Base-by-base conservation (phyloP, 2,113 vertebrate genomes). In the Macquaria australasica region DNA sequence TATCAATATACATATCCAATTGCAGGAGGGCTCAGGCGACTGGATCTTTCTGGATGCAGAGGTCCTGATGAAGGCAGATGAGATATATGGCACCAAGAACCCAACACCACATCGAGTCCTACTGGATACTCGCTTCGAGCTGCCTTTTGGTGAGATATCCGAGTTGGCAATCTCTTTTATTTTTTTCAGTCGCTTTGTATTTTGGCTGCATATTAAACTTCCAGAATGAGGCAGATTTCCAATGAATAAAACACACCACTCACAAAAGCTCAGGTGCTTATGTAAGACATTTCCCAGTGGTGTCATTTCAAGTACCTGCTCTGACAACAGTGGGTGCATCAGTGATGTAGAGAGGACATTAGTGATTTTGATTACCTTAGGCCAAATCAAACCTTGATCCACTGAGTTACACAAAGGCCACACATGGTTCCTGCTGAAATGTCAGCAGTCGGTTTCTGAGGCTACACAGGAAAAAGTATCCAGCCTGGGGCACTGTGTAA, bases 41-140 rank as follows among this genome's bases (percentile, higher is more conserved):
- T 99, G 98, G 98, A 94, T 96, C 66, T 97, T 96, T 0, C 85
- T 99, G 90, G 96, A 99, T 76, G 94, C 98, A 10, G 98, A 99
- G 89, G 98, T 98, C 73, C 91, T 99, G 89, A 99, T 98, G 97
- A 98, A 98, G 91, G 97, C 96, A 0, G 97, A 98, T 91, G 98
- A 99, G 92, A 97, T 99, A 71, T 99, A 97, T 64, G 98, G 98
- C 90, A 99, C 98, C 81, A 98, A 97, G 92, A 98, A 96, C 87
- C 97, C 97, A 0, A 99, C 98, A 21, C 96, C 97, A 31, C 98
- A 99, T 86, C 96, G 95, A 79, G 96, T 99, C 91, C 93, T 99
- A 86, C 94, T 99, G 94, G 98, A 99, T 83, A 95, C 98, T 58
- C 97, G 97, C 93, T 99, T 99, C 43, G 98, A 99, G 83, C 93